Percentiles rank a stretch among this genome's conserved stretches.
These are phyloP conservation scores for Diorhabda carinulata DNA, from an alignment of 1,140 invertebrate genomes.

Conservation along the genomic window DNA sequence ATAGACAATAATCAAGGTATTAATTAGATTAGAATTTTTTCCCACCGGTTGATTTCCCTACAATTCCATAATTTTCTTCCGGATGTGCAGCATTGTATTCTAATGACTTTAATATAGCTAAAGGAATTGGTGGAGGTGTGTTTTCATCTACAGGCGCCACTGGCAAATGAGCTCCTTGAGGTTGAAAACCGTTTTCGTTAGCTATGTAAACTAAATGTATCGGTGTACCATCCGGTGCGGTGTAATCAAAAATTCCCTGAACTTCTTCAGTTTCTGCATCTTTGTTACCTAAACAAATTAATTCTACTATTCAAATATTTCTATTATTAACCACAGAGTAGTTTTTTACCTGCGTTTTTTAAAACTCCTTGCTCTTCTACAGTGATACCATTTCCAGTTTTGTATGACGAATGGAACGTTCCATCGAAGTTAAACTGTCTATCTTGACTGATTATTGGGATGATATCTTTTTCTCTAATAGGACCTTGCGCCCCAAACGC, in stretches of 20 bases:
- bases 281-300: not conserved
- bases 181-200: conserved; percentile 54
- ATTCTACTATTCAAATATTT: too few species aligned
- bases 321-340: too few species aligned
- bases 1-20: too few species aligned
- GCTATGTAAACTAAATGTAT: conserved; percentile 53
- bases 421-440: conserved; percentile 63
- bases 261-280: conserved; percentile 8
- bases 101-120: conserved; percentile 42
- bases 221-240: conserved; percentile 50
- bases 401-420: conserved; percentile 53
- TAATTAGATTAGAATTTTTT: too few species aligned
- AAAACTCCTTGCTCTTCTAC: not conserved
- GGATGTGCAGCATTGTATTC: conserved; percentile 46
- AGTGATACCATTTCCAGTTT: conserved; percentile 28
- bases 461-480: conserved; percentile 48
- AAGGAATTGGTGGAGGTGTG: conserved; percentile 49
- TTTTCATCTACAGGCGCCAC: conserved; percentile 46
- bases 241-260: conserved; percentile 49
- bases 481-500: conserved; percentile 48
- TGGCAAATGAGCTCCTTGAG: conserved; percentile 50
- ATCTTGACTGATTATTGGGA: conserved; percentile 59
- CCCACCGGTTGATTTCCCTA: not conserved
- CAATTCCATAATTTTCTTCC: conserved; percentile 3
- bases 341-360: not conserved